A percentile compares a stretch with the other conserved stretches of the same genome.
Evolutionary conservation across 2,797 vertebrate genomes (phyloP).

Genomic region (Amazona finschi): DNA sequence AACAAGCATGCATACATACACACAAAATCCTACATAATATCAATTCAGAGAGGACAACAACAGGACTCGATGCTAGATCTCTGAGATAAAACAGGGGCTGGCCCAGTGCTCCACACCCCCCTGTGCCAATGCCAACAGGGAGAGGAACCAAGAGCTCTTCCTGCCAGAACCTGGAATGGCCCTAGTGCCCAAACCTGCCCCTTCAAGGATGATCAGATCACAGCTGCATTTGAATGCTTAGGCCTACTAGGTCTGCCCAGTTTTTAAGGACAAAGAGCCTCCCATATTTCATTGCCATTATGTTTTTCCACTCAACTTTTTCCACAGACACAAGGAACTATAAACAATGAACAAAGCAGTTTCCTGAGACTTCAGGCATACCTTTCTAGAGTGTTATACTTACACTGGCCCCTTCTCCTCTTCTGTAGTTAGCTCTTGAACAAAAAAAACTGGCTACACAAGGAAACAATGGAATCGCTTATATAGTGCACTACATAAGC

Average conservation of each 20-base stretch:
- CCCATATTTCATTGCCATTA: not conserved
- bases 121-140: not conserved
- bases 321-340: not conserved
- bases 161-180: not conserved
- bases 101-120: not conserved
- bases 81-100: accelerated
- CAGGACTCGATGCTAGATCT: not conserved
- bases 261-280: not conserved
- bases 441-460: not conserved
- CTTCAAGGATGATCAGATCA: not conserved
- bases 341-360: not conserved
- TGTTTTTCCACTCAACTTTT: not conserved
- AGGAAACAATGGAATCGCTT: not conserved
- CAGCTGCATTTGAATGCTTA: not conserved
- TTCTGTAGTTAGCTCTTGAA: not conserved
- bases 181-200: not conserved
- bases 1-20: not conserved
- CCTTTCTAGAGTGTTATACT: not conserved
- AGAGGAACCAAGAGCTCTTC: not conserved
- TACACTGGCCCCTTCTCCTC: not conserved
- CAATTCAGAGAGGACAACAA: not conserved
- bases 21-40: not conserved
- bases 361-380: slow-evolving; percentile 7
- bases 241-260: not conserved
- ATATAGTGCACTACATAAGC: not conserved